These are phyloP conservation scores for Synanthedon vespiformis DNA, from an alignment of 2,888 invertebrate genomes.

Conservation along the genomic window DNA sequence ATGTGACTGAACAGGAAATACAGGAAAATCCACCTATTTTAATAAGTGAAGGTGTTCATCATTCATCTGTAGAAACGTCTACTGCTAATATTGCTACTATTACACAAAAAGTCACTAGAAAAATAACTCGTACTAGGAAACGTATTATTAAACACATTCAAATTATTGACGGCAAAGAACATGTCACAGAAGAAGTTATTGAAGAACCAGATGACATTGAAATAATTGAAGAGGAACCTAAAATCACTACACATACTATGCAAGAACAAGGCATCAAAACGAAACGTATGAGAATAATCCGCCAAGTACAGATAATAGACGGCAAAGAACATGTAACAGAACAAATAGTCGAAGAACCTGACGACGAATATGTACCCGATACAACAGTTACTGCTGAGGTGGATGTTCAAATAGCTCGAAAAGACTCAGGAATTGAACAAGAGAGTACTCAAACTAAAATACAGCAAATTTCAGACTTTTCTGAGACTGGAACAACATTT, in stretches of 20 bases:
- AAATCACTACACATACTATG: slow-evolving; percentile 19
- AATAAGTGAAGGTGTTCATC: slow-evolving; percentile 22
- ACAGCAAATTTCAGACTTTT: not conserved
- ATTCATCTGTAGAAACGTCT: slow-evolving; percentile 23
- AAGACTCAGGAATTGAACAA: not conserved
- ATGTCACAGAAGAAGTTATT: slow-evolving; percentile 83
- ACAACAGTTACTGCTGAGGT: slow-evolving; percentile 36
- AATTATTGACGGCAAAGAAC: slow-evolving; percentile 85
- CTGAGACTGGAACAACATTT: not conserved
- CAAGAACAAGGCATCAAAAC: slow-evolving; percentile 5
- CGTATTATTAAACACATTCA: slow-evolving; percentile 81
- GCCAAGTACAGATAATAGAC: slow-evolving; percentile 13
- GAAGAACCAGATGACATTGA: slow-evolving; percentile 87
- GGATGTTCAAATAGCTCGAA: slow-evolving; percentile 24
- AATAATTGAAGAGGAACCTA: slow-evolving; percentile 74
- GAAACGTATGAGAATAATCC: slow-evolving; percentile 3
- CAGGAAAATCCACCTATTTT: slow-evolving; percentile 17
- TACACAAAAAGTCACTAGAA: slow-evolving; percentile 81
- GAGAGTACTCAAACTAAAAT: not conserved
- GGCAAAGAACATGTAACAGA: slow-evolving; percentile 19
- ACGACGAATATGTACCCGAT: slow-evolving; percentile 48
- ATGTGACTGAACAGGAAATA: slow-evolving; percentile 3
- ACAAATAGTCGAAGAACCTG: slow-evolving; percentile 14
- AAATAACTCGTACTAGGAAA: slow-evolving; percentile 78
- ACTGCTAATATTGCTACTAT: slow-evolving; percentile 68